Evolutionary conservation across 2,888 invertebrate species (phyloP), one percentile per base, ranked within the genome.

Genomic region (Macaria notata): DNA sequence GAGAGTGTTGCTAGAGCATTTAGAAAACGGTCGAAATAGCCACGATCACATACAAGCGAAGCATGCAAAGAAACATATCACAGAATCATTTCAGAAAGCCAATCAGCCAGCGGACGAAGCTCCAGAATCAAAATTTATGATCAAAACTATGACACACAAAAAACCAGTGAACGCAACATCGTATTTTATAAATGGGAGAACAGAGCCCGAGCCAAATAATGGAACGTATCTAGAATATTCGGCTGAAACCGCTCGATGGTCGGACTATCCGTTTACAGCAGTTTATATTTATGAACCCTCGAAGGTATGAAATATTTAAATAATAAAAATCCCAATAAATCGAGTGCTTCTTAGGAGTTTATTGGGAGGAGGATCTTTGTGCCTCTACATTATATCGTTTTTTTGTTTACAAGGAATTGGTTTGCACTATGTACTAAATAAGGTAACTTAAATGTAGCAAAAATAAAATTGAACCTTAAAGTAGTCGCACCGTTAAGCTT

Each of bases 261-360:
- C 77, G 4, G 71, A 82, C 38, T 84, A 80, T 65, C 83, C 88
- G 9, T 89, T 81, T 69, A 72, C 74, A 58, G 86, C 86, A 49
- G 84, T 79, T 38, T 89, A 88, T 63, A 63, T 87, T 48, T 83
- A 88, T 66, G 83, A 89, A 65, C 84, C 85, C n/a, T 76, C 73
- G 9, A 81, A 85, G 73, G 89, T 88, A 65, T 65, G 33, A 7
- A 6, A 6, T 36, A 36, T 36, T 36, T 36, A 36, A 36, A 36
- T 36, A 36, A 3, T 36, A 36, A 36, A 36, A 36, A 36, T 36
- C 33, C 4, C 19, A 2, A 19, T 1, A 19, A 19, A 19, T 19
- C 2, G 19, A 19, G 19, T 19, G 19, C 2, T 19, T 19, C 19
- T 19, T 19, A 19, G 19, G 19, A 19, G 1, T 19, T 19, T 19